phyloP scores from a whole-genome alignment of 2,888 invertebrate species.

The Macrophya annulata region DNA sequence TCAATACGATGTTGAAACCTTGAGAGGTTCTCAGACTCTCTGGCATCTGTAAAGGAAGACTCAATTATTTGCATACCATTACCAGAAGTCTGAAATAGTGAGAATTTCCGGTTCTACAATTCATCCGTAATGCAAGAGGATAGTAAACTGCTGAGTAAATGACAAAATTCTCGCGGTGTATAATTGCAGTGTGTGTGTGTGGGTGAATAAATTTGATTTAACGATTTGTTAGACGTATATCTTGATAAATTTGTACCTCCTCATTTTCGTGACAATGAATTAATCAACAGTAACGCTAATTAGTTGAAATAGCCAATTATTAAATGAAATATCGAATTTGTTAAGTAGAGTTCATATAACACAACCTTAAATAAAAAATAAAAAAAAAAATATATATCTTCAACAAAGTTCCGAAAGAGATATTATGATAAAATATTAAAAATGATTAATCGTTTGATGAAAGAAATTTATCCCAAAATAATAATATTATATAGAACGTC shows the following conservation, averaged over 20 bases:
- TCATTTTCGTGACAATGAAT: not conserved
- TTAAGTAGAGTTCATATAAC: not conserved
- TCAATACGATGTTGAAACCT: slow-evolving; percentile 17
- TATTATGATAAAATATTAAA: not conserved
- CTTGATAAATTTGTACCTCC: not conserved
- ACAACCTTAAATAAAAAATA: not conserved
- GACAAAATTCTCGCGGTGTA: slow-evolving; percentile 1
- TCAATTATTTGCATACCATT: slow-evolving; percentile 48
- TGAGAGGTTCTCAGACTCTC: slow-evolving; percentile 21
- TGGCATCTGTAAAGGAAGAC: slow-evolving; percentile 21
- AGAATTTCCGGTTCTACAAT: not conserved
- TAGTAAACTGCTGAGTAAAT: not conserved
- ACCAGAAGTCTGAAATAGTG: slow-evolving; percentile 2
- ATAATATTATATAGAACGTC: not conserved
- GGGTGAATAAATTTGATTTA: not conserved
- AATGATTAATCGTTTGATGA: not conserved
- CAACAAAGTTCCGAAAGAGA: not conserved
- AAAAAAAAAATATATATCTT: not conserved
- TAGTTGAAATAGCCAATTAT: not conserved
- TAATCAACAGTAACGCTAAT: not conserved
- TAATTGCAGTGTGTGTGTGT: not conserved
- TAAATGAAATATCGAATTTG: slow-evolving; percentile 24
- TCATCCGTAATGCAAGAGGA: not conserved
- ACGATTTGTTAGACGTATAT: not conserved
- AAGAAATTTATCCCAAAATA: not conserved